Percentiles rank a stretch among this genome's conserved stretches.
Evolutionary conservation across 2,888 invertebrate genomes (phyloP).

Genomic region (Folsomia manolachei): DNA sequence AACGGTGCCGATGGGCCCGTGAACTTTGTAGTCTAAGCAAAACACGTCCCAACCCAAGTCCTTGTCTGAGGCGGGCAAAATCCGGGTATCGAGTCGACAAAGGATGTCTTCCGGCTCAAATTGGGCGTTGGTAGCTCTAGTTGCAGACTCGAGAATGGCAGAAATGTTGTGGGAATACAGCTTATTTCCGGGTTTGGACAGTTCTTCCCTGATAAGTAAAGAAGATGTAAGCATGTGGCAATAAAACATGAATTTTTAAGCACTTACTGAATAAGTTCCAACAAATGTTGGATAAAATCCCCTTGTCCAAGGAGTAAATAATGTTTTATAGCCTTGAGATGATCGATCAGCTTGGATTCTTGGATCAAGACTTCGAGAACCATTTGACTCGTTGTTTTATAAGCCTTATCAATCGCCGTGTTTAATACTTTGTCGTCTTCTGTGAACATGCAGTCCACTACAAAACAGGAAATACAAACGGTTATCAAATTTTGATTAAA

Average conservation of each 20-base stretch:
- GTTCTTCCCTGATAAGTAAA: slow-evolving; percentile 66
- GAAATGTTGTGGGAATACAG: slow-evolving; percentile 85
- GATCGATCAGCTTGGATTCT: slow-evolving; percentile 84
- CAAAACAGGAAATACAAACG: too few relatives aligned
- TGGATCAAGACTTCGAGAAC: slow-evolving; percentile 81
- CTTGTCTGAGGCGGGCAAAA: slow-evolving; percentile 64
- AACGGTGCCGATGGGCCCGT: slow-evolving; percentile 82
- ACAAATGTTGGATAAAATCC: slow-evolving; percentile 89
- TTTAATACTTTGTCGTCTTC: slow-evolving; percentile 74
- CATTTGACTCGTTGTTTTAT: slow-evolving; percentile 79
- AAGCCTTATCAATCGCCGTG: slow-evolving; percentile 76
- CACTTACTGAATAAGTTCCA: slow-evolving; percentile 83
- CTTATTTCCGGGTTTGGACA: slow-evolving; percentile 80
- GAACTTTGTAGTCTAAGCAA: slow-evolving; percentile 78
- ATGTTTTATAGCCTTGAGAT: slow-evolving; percentile 83
- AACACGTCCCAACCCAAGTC: slow-evolving; percentile 90
- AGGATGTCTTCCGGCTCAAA: slow-evolving; percentile 88
- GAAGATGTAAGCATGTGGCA: slow-evolving; percentile 4
- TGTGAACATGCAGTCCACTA: slow-evolving; percentile 64
- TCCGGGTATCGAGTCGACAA: slow-evolving; percentile 77
- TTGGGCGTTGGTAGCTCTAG: slow-evolving; percentile 89
- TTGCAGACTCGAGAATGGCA: slow-evolving; percentile 77
- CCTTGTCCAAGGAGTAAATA: slow-evolving; percentile 93
- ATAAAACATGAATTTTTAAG: not conserved
- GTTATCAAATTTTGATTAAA: not conserved